Evolutionary conservation across 2,888 invertebrate species (phyloP).

Genomic region (Vesta saturnalis): DNA sequence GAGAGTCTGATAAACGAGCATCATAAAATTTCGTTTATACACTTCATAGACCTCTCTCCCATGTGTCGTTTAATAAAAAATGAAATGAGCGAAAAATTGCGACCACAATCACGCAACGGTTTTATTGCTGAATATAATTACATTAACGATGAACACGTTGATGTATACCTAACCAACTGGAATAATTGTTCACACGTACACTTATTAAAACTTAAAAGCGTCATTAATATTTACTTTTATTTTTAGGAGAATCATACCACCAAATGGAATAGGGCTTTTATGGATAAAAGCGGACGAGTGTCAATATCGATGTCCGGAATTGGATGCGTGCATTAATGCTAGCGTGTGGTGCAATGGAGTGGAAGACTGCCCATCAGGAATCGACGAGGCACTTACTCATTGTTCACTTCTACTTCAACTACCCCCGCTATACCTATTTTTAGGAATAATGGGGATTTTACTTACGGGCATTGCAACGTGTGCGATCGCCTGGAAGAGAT

Average conservation of each 20-base stretch:
- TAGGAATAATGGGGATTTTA: conserved; percentile 62
- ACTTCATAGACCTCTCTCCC: too few relatives aligned
- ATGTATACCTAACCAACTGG: too few relatives aligned
- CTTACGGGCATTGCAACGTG: conserved; percentile 51
- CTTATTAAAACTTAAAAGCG: neutral
- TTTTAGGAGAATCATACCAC: conserved; percentile 67
- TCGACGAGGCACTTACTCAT: conserved; percentile 82
- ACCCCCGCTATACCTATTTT: conserved; percentile 76
- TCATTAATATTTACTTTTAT: neutral
- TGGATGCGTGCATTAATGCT: conserved; percentile 83
- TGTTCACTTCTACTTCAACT: conserved; percentile 81
- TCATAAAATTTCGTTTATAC: too few relatives aligned
- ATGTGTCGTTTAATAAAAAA: neutral
- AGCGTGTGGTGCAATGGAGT: conserved; percentile 85
- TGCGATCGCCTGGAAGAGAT: conserved; percentile 56
- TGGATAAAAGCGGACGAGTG: conserved; percentile 74
- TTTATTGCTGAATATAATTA: neutral
- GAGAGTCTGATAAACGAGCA: too few relatives aligned
- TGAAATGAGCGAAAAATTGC: too few relatives aligned
- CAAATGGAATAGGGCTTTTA: conserved; percentile 67
- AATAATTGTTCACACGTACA: too few relatives aligned
- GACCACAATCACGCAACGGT: neutral
- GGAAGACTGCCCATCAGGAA: conserved; percentile 81
- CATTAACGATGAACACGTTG: neutral
- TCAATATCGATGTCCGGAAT: conserved; percentile 77